Evolutionary conservation across 2,113 vertebrate species (phyloP).

Genomic region (Azemiops feae): DNA sequence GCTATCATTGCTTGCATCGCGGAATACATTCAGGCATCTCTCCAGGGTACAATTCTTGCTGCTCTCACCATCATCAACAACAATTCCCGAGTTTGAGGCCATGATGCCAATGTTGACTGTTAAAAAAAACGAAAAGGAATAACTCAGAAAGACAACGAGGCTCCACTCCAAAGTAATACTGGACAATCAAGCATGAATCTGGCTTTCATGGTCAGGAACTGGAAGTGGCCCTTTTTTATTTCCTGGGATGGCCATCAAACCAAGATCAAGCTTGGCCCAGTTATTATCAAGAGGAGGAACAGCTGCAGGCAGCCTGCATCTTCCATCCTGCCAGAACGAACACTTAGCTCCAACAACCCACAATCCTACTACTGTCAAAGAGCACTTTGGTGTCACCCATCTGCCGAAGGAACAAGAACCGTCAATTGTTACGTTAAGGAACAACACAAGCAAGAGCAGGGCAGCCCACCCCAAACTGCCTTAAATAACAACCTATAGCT

Average conservation of each 20-base stretch:
- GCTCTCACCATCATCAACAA: conserved; percentile 49
- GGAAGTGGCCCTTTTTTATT: neutral
- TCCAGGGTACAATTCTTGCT: conserved; percentile 74
- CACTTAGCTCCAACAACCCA: neutral
- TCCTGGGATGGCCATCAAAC: neutral
- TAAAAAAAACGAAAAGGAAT: conserved; percentile 11
- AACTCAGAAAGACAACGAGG: neutral
- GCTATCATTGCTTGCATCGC: conserved; percentile 86
- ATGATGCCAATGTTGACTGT: conserved; percentile 61
- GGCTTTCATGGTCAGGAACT: neutral
- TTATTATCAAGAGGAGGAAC: neutral
- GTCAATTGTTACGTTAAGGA: neutral
- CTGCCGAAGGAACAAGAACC: neutral
- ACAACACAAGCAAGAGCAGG: neutral
- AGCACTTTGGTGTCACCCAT: neutral
- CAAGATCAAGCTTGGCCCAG: neutral
- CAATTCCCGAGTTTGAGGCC: conserved; percentile 58
- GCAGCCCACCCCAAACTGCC: neutral
- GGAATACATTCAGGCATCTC: conserved; percentile 83
- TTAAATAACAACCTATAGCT: neutral
- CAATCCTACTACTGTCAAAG: neutral
- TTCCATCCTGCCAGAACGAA: neutral
- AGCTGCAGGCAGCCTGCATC: neutral
- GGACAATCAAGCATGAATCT: neutral
- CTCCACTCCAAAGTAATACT: neutral